A percentile compares a stretch with the other conserved stretches of the same genome.
Conservation (phyloP, 2,888 invertebrate genomes). For the Agriopis aurantiaria region DNA sequence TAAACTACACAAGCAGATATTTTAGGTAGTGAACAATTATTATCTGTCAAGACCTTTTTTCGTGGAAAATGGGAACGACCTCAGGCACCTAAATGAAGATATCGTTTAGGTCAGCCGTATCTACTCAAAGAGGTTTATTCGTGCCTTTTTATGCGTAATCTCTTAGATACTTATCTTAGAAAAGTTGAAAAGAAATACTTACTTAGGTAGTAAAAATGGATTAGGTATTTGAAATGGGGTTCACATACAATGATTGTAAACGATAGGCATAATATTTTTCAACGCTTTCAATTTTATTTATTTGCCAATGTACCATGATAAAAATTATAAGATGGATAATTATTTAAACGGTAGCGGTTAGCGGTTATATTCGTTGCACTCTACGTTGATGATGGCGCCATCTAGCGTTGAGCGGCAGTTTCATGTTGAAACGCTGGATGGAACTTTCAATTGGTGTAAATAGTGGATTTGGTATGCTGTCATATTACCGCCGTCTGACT, state of each 20-base stretch:
- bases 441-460: too few relatives aligned
- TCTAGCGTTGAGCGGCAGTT: conserved; percentile 63
- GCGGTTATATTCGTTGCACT: neutral
- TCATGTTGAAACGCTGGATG: neutral
- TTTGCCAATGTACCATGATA: neutral
- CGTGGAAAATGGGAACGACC: conserved; percentile 16
- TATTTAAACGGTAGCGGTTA: too few relatives aligned
- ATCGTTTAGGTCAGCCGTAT: conserved; percentile 16
- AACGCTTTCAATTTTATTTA: neutral
- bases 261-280: neutral
- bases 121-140: conserved; percentile 11
- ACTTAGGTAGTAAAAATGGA: neutral
- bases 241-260: too few relatives aligned
- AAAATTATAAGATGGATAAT: too few relatives aligned
- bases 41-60: conserved; percentile 28
- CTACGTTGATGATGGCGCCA: conserved; percentile 52
- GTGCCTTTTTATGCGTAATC: conserved; percentile 11
- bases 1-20: neutral
- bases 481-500: too few relatives aligned
- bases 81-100: conserved; percentile 22
- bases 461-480: too few relatives aligned
- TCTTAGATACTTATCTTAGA: neutral
- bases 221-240: too few relatives aligned
- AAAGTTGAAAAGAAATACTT: neutral
- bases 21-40: conserved; percentile 20